Evolutionary conservation across 2,113 vertebrate species (phyloP).

Genomic region (Pontoporia blainvillei): DNA sequence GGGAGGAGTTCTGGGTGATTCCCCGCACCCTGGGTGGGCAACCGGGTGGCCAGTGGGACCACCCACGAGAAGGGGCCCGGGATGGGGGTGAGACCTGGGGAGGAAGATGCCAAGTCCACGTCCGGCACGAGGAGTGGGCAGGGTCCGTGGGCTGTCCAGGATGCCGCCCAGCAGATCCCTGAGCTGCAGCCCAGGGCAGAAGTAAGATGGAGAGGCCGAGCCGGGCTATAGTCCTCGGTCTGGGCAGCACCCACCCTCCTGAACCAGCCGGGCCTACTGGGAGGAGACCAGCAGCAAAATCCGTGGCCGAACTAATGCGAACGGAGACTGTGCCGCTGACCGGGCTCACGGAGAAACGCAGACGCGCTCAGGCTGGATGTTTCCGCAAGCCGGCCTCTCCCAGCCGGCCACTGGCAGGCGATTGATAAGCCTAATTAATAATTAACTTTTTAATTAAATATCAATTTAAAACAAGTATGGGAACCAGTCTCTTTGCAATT

Average conservation of each 20-base stretch:
- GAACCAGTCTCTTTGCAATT: conserved; percentile 77
- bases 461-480: conserved; percentile 82
- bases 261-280: conserved; percentile 73
- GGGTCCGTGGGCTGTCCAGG: background rate
- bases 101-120: background rate
- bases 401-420: conserved; percentile 85
- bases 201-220: fast-evolving
- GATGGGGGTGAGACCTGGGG: background rate
- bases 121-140: fast-evolving
- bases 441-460: conserved; percentile 91
- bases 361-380: conserved; percentile 82
- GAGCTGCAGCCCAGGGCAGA: background rate
- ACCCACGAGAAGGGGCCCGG: background rate
- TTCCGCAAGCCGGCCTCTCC: conserved; percentile 85
- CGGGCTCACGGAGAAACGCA: conserved; percentile 83
- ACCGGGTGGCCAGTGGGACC: fast-evolving
- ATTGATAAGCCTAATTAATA: conserved; percentile 88
- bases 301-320: conserved; percentile 79
- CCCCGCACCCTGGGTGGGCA: background rate
- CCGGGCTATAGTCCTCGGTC: background rate
- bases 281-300: conserved; percentile 75
- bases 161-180: background rate
- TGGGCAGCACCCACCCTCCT: conserved; percentile 73
- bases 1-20: background rate
- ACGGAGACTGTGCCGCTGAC: conserved; percentile 85